Evolutionary conservation across 2,888 invertebrate genomes (phyloP).

Genomic region (Andrena fulva): DNA sequence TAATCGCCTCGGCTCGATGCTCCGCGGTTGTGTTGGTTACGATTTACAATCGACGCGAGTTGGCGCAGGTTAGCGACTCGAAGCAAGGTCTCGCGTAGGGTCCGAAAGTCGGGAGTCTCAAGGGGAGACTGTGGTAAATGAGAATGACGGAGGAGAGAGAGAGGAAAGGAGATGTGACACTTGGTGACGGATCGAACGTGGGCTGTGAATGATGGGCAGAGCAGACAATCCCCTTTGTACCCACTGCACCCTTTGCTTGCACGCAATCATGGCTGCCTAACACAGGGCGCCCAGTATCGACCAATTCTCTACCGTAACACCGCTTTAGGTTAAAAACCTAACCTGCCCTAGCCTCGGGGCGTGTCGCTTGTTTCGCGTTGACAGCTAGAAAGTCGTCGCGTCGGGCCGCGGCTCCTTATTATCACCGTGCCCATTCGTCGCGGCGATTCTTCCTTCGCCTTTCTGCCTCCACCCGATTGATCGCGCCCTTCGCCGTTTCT

Average conservation of each 20-base stretch:
- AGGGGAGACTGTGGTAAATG: background rate
- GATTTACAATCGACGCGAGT: constrained; percentile 22
- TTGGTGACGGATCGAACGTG: constrained; percentile 33
- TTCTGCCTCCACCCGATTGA: background rate
- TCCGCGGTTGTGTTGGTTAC: constrained; percentile 21
- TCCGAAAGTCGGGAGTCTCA: background rate
- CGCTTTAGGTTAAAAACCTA: constrained; percentile 71
- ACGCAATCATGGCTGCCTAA: constrained; percentile 84
- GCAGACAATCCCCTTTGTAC: constrained; percentile 43
- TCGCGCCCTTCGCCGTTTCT: background rate
- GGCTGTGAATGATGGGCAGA: constrained; percentile 35
- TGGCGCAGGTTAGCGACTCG: constrained; percentile 7
- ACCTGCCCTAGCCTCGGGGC: constrained; percentile 62
- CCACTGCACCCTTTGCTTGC: constrained; percentile 79
- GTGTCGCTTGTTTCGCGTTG: constrained; percentile 67
- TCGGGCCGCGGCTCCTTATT: background rate
- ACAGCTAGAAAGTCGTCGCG: constrained; percentile 49
- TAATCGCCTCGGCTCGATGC: constrained; percentile 8
- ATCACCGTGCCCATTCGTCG: background rate
- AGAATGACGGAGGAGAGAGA: background rate
- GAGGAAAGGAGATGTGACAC: constrained; percentile 20
- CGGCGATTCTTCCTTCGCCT: constrained; percentile 3
- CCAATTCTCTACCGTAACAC: constrained; percentile 69
- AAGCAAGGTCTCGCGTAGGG: background rate
- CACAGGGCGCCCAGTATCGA: constrained; percentile 78